Percentiles rank a stretch among this genome's conserved stretches.
phyloP scores from a whole-genome alignment of 2,797 vertebrate species.

The Megalops cyprinoides region DNA sequence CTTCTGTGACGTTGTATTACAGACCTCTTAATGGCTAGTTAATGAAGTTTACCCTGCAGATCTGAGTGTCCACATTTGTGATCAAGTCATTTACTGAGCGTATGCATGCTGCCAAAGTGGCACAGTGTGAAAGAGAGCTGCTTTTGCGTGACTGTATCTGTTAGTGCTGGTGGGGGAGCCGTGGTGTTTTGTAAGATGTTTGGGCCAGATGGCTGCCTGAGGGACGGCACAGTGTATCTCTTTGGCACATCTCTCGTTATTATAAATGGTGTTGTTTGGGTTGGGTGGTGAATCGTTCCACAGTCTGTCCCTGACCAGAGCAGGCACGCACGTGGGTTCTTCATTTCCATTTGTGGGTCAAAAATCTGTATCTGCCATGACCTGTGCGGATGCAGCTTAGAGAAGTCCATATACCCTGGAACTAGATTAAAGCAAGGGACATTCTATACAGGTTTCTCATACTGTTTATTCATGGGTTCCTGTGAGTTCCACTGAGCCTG shows the following conservation, averaged over 20 bases:
- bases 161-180: not conserved
- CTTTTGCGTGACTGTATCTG: not conserved
- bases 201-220: not conserved
- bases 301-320: conserved; percentile 37
- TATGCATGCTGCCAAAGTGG: not conserved
- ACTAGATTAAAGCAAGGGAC: conserved; percentile 31
- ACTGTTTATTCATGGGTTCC: conserved; percentile 37
- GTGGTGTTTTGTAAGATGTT: not conserved
- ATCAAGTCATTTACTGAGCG: not conserved
- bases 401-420: conserved; percentile 31
- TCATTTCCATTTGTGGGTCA: conserved; percentile 43
- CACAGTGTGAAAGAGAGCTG: not conserved
- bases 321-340: conserved; percentile 38
- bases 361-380: conserved; percentile 41
- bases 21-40: not conserved
- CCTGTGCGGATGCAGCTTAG: conserved; percentile 34
- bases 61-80: too few relatives aligned
- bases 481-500: conserved; percentile 29
- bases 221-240: not conserved
- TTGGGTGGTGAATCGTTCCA: conserved; percentile 35
- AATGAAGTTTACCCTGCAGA: not conserved
- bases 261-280: not conserved
- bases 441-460: conserved; percentile 35
- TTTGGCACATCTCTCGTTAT: not conserved
- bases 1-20: too few relatives aligned